Evolutionary conservation across 2,888 invertebrate genomes (phyloP).

Genomic region (Harmothoe impar): DNA sequence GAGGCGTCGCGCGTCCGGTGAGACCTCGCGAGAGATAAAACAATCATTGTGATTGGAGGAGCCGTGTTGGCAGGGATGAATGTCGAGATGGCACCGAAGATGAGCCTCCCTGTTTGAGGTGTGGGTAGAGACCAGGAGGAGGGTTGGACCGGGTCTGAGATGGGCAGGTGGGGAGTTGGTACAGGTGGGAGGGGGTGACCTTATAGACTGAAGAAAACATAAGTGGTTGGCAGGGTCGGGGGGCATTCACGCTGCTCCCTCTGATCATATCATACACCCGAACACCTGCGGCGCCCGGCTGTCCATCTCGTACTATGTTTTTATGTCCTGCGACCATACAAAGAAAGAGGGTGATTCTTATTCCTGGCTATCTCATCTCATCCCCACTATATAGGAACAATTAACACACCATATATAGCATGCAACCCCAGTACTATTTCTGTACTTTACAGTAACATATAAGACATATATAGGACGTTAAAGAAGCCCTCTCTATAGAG

Average conservation of each 20-base stretch:
- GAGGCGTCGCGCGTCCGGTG: neutral
- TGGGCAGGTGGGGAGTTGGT: constrained; percentile 6
- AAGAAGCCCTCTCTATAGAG: too few relatives aligned
- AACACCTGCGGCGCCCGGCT: constrained; percentile 40
- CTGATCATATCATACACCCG: constrained; percentile 12
- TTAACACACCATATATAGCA: too few relatives aligned
- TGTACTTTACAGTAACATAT: too few relatives aligned
- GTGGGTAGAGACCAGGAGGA: neutral
- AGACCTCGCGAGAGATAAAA: constrained; percentile 13
- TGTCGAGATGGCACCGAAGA: neutral
- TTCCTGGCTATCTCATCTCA: too few relatives aligned
- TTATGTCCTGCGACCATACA: neutral
- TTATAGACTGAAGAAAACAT: constrained; percentile 26
- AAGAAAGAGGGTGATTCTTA: neutral
- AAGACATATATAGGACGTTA: too few relatives aligned
- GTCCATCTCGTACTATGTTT: neutral
- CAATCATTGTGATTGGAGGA: constrained; percentile 48
- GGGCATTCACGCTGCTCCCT: neutral
- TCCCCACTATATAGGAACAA: too few relatives aligned
- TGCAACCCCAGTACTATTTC: too few relatives aligned
- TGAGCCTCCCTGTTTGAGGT: neutral
- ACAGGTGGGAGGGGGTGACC: neutral
- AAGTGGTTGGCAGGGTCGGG: constrained; percentile 16
- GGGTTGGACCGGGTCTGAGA: neutral
- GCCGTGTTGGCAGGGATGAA: constrained; percentile 7